Evolutionary conservation across 1,140 invertebrate genomes (phyloP), one percentile per base, ranked within the genome.

Genomic region (Lutraria rhynchaena): DNA sequence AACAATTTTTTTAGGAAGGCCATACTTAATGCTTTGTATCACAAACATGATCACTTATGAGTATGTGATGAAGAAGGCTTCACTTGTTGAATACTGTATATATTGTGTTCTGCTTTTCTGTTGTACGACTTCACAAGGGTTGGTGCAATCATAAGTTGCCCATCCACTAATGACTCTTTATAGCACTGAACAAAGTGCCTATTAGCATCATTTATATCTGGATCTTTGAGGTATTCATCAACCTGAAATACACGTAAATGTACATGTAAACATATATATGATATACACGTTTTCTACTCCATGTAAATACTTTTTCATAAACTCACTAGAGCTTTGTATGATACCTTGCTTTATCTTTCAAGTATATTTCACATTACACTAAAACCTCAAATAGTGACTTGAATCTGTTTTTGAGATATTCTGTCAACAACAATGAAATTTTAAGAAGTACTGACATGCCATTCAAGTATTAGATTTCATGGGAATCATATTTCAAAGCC

Each of bases 121-220:
- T 86, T 84, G 35, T 77, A 88, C 15, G 84, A 87, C 3, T 84
- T 31, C 5, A 90, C 84, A 37, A 37, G 49, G 9, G 74, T 58
- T 0, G 87, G 78, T 11, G 33, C 19, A 29, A 90, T 85, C 13
- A 77, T 37, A 4, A 83, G 13, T 11, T 60, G 76, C 7, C 65
- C 74, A 46, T 81, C 81, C 9, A 65, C n/a, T 13, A 83, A 5
- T 13, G 49, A 57, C 0, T 89, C 82, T 22, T 80, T 81, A 71
- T 90, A 90, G 60, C 82, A 86, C 69, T 89, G 71, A 1, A 83
- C 86, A 77, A 90, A 83, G 60, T 94, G 93, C 81, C 94, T 94
- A 90, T 97, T 97, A 33, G 95, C 94, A 74, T 95, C 93, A 85
- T 96, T 95, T 9, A 97, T 95, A 84, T 96, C 92, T 5, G 95